A percentile compares a stretch with the other conserved stretches of the same genome.
These are phyloP conservation scores for Pagetopsis macropterus DNA, from an alignment of 2,797 vertebrate species.

Conservation along the genomic window DNA sequence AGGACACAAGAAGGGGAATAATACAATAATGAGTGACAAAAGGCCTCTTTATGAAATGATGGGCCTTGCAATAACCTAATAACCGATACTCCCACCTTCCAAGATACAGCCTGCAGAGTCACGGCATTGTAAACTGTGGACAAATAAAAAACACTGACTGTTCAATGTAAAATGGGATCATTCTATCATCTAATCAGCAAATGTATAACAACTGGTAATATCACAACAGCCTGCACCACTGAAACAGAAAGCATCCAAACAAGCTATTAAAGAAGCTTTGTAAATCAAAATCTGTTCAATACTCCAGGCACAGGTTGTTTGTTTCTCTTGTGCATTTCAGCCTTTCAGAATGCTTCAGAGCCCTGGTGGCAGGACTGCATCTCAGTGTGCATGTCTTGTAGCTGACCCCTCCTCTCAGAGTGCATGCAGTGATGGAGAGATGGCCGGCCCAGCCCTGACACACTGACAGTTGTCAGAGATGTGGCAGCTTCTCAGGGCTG, in stretches of 20 bases:
- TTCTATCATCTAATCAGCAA: background rate
- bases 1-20: background rate
- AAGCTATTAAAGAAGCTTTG: too few relatives aligned
- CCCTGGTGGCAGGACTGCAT: background rate
- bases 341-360: background rate
- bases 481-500: slow-evolving; percentile 15
- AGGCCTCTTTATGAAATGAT: background rate
- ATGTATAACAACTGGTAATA: background rate
- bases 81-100: background rate
- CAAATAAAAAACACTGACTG: background rate
- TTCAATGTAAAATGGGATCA: background rate
- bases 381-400: background rate
- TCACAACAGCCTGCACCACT: background rate
- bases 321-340: background rate
- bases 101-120: background rate
- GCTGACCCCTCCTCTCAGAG: background rate
- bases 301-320: background rate
- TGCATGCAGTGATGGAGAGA: background rate
- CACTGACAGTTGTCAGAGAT: slow-evolving; percentile 29
- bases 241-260: too few relatives aligned
- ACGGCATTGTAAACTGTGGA: background rate
- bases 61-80: background rate
- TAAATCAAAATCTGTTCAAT: background rate
- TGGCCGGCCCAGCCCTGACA: background rate
- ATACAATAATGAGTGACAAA: background rate